These are phyloP conservation scores for Psilopogon haemacephalus DNA, from an alignment of 2,113 vertebrate genomes.

Conservation along the genomic window DNA sequence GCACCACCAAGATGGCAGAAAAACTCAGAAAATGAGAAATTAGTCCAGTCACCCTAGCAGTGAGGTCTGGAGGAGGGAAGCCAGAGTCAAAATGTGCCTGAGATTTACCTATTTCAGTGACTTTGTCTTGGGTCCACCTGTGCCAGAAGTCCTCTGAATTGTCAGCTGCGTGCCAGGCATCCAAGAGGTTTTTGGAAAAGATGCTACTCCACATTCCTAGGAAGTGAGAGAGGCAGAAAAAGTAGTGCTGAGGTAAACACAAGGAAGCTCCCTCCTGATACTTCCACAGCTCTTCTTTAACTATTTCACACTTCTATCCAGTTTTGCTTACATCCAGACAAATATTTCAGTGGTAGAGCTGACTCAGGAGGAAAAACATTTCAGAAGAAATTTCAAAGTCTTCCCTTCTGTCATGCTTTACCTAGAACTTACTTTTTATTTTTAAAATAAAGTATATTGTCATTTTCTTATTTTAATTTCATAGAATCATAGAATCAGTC, in stretches of 20 bases:
- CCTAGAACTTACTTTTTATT: background rate
- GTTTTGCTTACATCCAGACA: background rate
- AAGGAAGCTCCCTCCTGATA: background rate
- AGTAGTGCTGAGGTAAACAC: background rate
- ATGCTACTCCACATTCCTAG: conserved; percentile 76
- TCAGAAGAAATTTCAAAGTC: background rate
- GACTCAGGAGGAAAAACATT: background rate
- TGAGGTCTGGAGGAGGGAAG: background rate
- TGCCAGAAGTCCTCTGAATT: conserved; percentile 74
- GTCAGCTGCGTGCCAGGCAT: conserved; percentile 70
- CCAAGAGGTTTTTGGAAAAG: conserved; percentile 75
- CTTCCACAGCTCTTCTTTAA: background rate
- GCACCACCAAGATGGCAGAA: background rate
- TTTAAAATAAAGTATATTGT: background rate
- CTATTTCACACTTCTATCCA: background rate
- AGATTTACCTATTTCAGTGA: conserved; percentile 68
- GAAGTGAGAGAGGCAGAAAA: background rate
- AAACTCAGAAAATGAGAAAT: background rate
- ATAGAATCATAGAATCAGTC: too few species aligned
- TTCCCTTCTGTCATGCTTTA: background rate
- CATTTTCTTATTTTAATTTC: background rate
- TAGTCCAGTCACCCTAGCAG: background rate
- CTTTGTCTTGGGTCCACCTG: conserved; percentile 68
- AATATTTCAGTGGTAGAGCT: background rate
- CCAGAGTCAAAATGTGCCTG: background rate